These are phyloP conservation scores for Hylaea fasciaria DNA, from an alignment of 2,888 invertebrate genomes.

Conservation along the genomic window DNA sequence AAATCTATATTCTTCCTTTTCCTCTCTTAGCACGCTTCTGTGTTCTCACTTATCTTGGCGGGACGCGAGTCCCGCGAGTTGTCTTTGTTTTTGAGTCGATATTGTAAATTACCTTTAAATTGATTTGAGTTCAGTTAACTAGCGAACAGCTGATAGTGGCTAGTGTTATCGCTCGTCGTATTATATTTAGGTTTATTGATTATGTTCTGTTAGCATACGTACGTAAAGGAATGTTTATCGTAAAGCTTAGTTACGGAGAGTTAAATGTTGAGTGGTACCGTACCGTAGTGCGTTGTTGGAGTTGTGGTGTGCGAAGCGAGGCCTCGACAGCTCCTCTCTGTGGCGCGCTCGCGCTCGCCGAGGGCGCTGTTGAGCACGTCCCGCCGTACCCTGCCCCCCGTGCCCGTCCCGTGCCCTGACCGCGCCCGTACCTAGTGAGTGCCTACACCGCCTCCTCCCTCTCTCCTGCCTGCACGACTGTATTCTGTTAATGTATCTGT, in stretches of 20 bases:
- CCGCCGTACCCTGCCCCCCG: constrained; percentile 40
- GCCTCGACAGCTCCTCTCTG: constrained; percentile 74
- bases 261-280: constrained; percentile 84
- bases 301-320: constrained; percentile 69
- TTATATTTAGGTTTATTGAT: constrained; percentile 73
- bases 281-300: constrained; percentile 83
- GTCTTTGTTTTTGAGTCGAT: constrained; percentile 83
- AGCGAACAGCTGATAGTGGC: constrained; percentile 84
- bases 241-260: constrained; percentile 82
- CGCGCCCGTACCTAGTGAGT: constrained; percentile 58
- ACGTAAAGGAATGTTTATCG: constrained; percentile 81
- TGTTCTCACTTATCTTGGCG: constrained; percentile 85
- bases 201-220: constrained; percentile 83
- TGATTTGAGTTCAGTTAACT: constrained; percentile 81
- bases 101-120: constrained; percentile 80
- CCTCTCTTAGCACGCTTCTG: constrained; percentile 86
- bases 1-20: constrained; percentile 83
- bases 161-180: constrained; percentile 82
- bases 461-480: constrained; percentile 79
- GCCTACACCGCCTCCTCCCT: constrained; percentile 53
- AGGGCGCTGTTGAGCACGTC: constrained; percentile 63
- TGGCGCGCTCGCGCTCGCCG: constrained; percentile 52
- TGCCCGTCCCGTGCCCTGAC: constrained; percentile 36
- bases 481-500: constrained; percentile 58
- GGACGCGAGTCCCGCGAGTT: constrained; percentile 82